Evolutionary conservation across 2,113 vertebrate genomes (phyloP).

Genomic region (Chiloscyllium plagiosum): DNA sequence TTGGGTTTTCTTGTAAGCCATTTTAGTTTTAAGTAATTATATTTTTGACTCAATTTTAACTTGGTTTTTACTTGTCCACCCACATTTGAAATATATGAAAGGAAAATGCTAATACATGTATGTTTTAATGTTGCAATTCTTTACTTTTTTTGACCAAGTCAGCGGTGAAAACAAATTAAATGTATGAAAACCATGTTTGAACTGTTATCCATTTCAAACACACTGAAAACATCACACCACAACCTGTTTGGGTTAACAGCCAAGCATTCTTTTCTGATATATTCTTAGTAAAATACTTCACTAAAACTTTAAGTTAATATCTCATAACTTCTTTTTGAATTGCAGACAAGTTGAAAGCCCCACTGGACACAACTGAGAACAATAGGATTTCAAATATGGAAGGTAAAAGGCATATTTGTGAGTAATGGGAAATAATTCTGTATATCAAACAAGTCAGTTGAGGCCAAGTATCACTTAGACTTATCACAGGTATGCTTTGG

Average conservation of each 20-base stretch:
- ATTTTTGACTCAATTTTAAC: neutral
- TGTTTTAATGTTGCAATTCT: neutral
- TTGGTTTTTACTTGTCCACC: neutral
- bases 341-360: conserved; percentile 57
- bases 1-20: neutral
- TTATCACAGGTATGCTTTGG: neutral
- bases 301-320: neutral
- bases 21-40: neutral
- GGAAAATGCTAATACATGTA: neutral
- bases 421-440: neutral
- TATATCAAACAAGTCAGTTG: neutral
- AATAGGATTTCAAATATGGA: conserved; percentile 60
- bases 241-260: neutral
- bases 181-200: neutral
- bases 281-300: neutral
- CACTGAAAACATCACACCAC: neutral
- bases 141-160: neutral
- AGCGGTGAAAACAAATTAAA: neutral
- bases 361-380: conserved; percentile 60
- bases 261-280: neutral
- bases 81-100: neutral
- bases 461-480: neutral
- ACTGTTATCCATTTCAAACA: neutral
- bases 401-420: conserved; percentile 47
- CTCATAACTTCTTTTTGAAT: neutral